phyloP scores from a whole-genome alignment of 2,797 vertebrate genomes.

The Syndactyla subalaris region DNA sequence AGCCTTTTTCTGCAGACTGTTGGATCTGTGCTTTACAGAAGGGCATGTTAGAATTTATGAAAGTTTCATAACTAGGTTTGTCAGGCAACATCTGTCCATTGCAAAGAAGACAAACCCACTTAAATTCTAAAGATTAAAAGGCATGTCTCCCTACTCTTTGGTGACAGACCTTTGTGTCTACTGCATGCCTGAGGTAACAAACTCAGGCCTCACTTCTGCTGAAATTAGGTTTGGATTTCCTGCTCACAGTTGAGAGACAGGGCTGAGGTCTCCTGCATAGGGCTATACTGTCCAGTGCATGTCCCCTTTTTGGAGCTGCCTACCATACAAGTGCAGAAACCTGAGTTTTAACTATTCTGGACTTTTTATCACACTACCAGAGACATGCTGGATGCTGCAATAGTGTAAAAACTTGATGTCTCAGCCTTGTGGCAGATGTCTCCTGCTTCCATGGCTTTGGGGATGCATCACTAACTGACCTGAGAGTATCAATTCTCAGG shows the following conservation, averaged over 20 bases:
- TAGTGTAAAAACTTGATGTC: neutral
- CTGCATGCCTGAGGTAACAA: neutral
- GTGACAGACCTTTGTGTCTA: neutral
- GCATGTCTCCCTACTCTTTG: neutral
- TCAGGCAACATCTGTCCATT: constrained; percentile 13
- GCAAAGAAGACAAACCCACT: neutral
- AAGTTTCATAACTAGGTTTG: constrained; percentile 31
- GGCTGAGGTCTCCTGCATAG: neutral
- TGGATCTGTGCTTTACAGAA: neutral
- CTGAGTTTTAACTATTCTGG: neutral
- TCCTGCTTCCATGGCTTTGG: neutral
- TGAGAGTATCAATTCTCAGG: neutral
- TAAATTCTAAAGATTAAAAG: constrained; percentile 26
- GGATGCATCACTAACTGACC: neutral
- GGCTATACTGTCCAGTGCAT: neutral
- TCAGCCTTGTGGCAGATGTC: neutral
- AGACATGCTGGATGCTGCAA: neutral
- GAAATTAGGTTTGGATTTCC: neutral
- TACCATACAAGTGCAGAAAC: neutral
- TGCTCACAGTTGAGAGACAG: neutral
- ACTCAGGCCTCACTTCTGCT: neutral
- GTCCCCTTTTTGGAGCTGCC: neutral
- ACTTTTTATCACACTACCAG: neutral
- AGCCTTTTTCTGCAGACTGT: neutral
- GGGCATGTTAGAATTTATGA: constrained; percentile 7